Evolutionary conservation across 2,113 vertebrate genomes (phyloP), one percentile per base, ranked within the genome.

Genomic region (Aldabrachelys gigantea): DNA sequence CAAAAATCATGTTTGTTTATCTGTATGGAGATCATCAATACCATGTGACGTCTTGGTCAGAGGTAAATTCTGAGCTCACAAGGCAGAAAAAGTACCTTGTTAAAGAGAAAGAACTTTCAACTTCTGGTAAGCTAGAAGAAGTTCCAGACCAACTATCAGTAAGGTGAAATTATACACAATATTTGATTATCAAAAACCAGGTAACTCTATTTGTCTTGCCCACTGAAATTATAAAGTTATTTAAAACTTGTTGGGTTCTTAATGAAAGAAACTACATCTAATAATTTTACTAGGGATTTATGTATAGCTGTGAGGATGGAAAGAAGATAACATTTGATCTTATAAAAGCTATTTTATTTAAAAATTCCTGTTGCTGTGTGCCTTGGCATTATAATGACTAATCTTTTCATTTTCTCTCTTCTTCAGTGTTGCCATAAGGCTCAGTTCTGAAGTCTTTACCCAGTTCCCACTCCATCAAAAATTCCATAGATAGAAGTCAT

Each of bases 371-470:
- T 93, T 93, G 95, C 91, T 97, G 76, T 87, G 94, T 95, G 95
- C 92, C 93, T 98, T 96, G 93, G 86, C 89, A 97, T 85, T 87
- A 81, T 91, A 82, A 97, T 89, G 93, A 97, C 92, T 95, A 97
- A 96, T 80, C 93, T 96, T 95, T 96, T 97, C 93, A 82, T 97
- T 97, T 90, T 96, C 92, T 96, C 93, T 94, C 91, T 92, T 96
- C 97, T 97, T 93, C 82, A 81, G 91, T 65, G 41, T n/a, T 98
- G 96, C 95, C 93, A 86, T 86, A 19, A 50, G 80, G 76, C 86
- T 96, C 62, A 16, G 3, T 24, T 31, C 85, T 9, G 22, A 1
- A 25, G 53, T 79, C 88, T 95, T 41, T 79, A 54, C 59, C 65
- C 91, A 93, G 75, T 25, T 53, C 76, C 38, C 80, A 78, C 65